Base-by-base conservation (phyloP, 1,140 invertebrate species). In the Anagrus nilaparvatae region DNA sequence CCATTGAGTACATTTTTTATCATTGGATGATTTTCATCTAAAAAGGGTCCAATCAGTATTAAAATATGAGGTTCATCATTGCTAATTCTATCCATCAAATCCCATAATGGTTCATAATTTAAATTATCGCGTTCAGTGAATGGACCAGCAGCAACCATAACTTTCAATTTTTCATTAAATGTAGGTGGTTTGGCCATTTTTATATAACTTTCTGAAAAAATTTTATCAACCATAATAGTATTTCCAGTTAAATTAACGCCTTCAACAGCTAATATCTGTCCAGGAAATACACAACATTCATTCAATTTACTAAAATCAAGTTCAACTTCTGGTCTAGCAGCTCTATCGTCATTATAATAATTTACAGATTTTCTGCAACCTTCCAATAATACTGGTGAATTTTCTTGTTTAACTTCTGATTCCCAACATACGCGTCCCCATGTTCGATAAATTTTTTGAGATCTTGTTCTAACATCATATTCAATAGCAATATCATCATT, bases 1-100 rank as follows among this genome's bases (percentile, higher is more conserved):
- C n/a, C n/a, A 40, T 77, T 61, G 3, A 69, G 64, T 37, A 70
- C 67, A 38, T 77, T 71, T 28, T 69, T 63, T 19, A 87, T 61
- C 19, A 74, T 64, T 2, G 70, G 60, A 60, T 87, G 78, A 38
- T 71, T 76, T 6, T 66, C 63, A 54, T 93, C 87, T 23, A 92
- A 52, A 53, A 94, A 88, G 5, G 90, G 89, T 0, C 90, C 90
- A 5, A 82, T 71, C 34, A 94, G 64, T 48, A 95, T 73, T 21
- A 87, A 71, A 5, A 92, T 63, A 58, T 94, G 78, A 3, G 90
- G 90, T 52, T 78, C 74, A 31, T 83, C 71, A 10, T 78, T 63
- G 14, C 67, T 63, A 1, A 89, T 71, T 49, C 80, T 76, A 16
- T 74, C 65, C 14, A 91, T 64, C 2, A 94, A 65, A 55, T 91